These are phyloP conservation scores for Heterodera schachtii DNA, from an alignment of 1,140 invertebrate genomes.

Conservation along the genomic window DNA sequence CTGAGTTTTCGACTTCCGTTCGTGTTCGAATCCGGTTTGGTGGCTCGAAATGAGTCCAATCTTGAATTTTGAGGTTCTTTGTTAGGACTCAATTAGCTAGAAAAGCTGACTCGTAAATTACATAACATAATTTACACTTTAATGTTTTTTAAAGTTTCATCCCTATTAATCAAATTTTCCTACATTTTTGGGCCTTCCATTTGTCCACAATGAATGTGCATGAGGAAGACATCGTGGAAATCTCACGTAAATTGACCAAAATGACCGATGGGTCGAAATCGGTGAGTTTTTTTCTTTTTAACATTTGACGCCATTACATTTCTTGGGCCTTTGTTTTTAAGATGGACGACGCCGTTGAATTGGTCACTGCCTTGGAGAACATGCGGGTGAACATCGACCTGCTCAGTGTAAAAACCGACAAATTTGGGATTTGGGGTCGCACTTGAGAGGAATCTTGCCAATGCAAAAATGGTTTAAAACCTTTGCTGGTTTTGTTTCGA, in stretches of 20 bases:
- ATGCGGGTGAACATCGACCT: constrained; percentile 55
- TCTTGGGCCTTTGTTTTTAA: constrained; percentile 36
- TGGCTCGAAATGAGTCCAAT: no score
- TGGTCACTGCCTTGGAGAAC: constrained; percentile 51
- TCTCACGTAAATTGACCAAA: constrained; percentile 10
- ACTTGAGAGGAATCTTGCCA: no score
- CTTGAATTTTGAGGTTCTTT: no score
- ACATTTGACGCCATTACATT: neutral
- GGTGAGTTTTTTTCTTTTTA: neutral
- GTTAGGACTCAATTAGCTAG: no score
- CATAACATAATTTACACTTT: no score
- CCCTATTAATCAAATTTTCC: no score
- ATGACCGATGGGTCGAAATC: constrained; percentile 15
- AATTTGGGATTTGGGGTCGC: no score
- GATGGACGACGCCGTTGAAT: constrained; percentile 50
- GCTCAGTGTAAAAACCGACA: constrained; percentile 44
- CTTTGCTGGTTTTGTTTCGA: no score
- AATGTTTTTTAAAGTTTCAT: no score
- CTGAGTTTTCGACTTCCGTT: no score
- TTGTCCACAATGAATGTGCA: neutral
- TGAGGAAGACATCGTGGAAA: constrained; percentile 20
- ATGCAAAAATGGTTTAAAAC: neutral
- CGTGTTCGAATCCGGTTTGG: no score
- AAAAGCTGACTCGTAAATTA: no score
- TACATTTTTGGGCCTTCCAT: neutral